phyloP scores from a whole-genome alignment of 2,113 vertebrate species.

The Protomyctophum bolini region DNA sequence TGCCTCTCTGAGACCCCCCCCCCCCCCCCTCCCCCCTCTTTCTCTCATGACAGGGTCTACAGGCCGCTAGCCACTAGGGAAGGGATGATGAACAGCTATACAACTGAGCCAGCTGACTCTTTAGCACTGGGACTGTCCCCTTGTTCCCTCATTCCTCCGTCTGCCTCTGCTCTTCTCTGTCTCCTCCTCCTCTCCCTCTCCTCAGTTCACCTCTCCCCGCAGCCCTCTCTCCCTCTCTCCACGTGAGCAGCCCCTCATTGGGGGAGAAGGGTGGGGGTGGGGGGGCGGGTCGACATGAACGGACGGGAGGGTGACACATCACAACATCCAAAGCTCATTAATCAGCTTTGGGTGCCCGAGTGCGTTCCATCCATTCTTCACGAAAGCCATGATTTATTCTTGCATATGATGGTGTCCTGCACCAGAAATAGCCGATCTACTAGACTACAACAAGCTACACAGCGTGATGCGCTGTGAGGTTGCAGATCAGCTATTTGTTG shows the following conservation, averaged over 20 bases:
- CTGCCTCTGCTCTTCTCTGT: not conserved
- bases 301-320: slow-evolving; percentile 52
- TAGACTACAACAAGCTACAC: too few species aligned
- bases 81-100: slow-evolving; percentile 73
- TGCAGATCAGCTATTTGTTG: too few species aligned
- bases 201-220: slow-evolving; percentile 34
- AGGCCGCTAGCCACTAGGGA: slow-evolving; percentile 66
- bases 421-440: too few species aligned
- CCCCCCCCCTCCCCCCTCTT: not conserved
- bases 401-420: too few species aligned
- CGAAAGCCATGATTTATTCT: too few species aligned
- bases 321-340: slow-evolving; percentile 80
- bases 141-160: slow-evolving; percentile 25
- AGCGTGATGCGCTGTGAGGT: too few species aligned
- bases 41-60: slow-evolving; percentile 27
- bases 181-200: slow-evolving; percentile 7
- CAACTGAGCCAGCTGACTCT: slow-evolving; percentile 74
- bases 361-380: slow-evolving; percentile 29
- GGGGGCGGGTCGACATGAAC: slow-evolving; percentile 48
- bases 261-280: slow-evolving; percentile 41
- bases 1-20: not conserved
- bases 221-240: slow-evolving; percentile 12
- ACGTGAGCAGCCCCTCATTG: slow-evolving; percentile 18
- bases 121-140: slow-evolving; percentile 56
- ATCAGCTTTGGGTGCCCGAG: slow-evolving; percentile 61